Evolutionary conservation across 2,888 invertebrate genomes (phyloP).

Genomic region (Lucinisca nassula): DNA sequence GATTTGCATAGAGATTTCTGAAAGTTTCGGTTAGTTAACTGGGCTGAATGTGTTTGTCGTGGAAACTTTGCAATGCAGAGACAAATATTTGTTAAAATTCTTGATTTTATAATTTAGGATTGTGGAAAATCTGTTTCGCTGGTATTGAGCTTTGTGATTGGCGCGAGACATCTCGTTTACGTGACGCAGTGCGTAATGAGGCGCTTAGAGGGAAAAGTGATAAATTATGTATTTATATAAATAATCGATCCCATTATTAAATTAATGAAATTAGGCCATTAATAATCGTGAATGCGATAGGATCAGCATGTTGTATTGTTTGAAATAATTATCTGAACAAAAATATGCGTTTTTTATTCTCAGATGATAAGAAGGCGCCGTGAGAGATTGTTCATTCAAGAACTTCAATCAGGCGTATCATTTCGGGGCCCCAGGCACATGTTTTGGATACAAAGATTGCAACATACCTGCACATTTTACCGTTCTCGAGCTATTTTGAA

Average conservation of each 20-base stretch:
- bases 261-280: too few species aligned
- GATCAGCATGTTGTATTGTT: too few species aligned
- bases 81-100: too few species aligned
- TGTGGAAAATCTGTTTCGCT: not conserved
- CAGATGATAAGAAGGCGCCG: not conserved
- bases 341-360: too few species aligned
- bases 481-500: not conserved
- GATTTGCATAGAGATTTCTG: not conserved
- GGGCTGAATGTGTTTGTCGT: too few species aligned
- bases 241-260: not conserved
- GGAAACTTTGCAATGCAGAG: too few species aligned
- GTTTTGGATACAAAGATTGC: slow-evolving; percentile 58
- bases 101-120: not conserved
- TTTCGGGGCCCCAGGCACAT: slow-evolving; percentile 40
- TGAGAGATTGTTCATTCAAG: not conserved
- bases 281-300: too few species aligned
- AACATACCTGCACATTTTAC: slow-evolving; percentile 36
- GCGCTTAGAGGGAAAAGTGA: slow-evolving; percentile 17
- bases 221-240: not conserved
- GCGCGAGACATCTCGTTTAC: slow-evolving; percentile 63
- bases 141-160: slow-evolving; percentile 45
- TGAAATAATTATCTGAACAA: too few species aligned
- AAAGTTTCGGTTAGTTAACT: not conserved
- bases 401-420: not conserved
- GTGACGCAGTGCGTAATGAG: slow-evolving; percentile 66